Base-by-base conservation (phyloP, 53 echinoderm and acorn worm species). In the Pentamera pediparva region DNA sequence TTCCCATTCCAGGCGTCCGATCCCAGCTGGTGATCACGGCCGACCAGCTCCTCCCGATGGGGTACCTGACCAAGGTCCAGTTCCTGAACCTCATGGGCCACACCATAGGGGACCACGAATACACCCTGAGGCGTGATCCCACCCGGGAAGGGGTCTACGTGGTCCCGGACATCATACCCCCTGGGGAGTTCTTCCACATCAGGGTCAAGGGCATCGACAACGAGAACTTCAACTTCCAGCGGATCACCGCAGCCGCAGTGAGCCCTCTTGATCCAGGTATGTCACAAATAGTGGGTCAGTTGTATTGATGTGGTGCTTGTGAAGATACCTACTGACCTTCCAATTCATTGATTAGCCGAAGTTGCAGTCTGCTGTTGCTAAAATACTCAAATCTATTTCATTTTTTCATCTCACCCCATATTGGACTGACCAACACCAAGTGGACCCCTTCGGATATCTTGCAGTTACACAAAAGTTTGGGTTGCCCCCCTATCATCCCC, bases 81-180 rank as follows among this genome's bases (percentile, higher is more conserved):
- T 91, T 98, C 56, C 70, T 98, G 13, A 78, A 91, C 83, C 81
- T 91, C 26, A 74, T 76, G 54, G 98, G 98, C 32, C 83, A 91
- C 31, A 76, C 81, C n/a, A 88, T 98, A 31, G 37, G 56, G 4
- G 69, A 78, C 29, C 76, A 85, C 41, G 61, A 58, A 6, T 75
- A 77, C 22, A 84, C 62, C 55, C 52, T 59, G 52, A 61, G 62
- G 34, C 47, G 34, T 22, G 73, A 72, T 29, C 73, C 60, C 1
- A 50, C 37, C 22, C 67, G 72, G 21, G 70, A 76, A 1, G 84
- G 72, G 22, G 17, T 92, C 40, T 98, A 92, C 81, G 70, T 57
- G 5, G 65, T 91, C 51, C 70, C 83, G 37, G 80, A 83, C 64
- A 80, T 89, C 59, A 67, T 74, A 17, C 88, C 98, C 5, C 98